Conservation (phyloP, 2,797 vertebrate genomes). For the Lacerta bilineata region DNA sequence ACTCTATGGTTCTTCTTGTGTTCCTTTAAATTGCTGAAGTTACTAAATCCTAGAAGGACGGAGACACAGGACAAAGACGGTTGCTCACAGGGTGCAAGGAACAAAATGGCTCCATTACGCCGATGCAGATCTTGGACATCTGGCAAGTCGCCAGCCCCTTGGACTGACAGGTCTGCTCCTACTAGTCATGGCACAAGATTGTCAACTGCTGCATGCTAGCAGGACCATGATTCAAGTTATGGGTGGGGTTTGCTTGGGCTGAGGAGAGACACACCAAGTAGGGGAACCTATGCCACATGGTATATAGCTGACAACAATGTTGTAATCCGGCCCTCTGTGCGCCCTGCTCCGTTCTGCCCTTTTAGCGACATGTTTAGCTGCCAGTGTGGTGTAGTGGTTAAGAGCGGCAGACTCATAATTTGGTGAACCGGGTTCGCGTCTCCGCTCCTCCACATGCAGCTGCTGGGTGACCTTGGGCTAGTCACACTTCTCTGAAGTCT, state of each 20-base stretch:
- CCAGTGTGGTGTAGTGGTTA: too few relatives aligned
- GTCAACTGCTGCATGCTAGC: background rate
- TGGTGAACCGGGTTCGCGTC: too few relatives aligned
- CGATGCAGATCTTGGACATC: background rate
- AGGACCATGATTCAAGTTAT: rapidly evolving
- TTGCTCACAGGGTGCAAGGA: background rate
- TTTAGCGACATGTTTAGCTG: too few relatives aligned
- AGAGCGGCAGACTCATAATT: too few relatives aligned
- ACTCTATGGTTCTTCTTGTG: constrained; percentile 95
- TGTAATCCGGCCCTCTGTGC: background rate
- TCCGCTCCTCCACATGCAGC: too few relatives aligned
- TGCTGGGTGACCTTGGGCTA: too few relatives aligned
- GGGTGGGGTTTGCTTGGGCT: background rate
- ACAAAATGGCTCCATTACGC: background rate
- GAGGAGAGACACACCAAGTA: background rate
- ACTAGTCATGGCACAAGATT: background rate
- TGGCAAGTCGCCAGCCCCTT: background rate
- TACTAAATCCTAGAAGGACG: constrained; percentile 90
- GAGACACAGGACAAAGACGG: constrained; percentile 29
- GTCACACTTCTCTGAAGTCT: too few relatives aligned
- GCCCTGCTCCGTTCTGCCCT: too few relatives aligned
- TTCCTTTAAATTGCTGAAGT: constrained; percentile 97
- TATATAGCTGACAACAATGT: background rate
- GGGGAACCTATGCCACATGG: background rate
- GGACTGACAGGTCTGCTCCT: background rate